These are phyloP conservation scores for Meandrusa payeni DNA, from an alignment of 2,888 invertebrate species.

Conservation along the genomic window DNA sequence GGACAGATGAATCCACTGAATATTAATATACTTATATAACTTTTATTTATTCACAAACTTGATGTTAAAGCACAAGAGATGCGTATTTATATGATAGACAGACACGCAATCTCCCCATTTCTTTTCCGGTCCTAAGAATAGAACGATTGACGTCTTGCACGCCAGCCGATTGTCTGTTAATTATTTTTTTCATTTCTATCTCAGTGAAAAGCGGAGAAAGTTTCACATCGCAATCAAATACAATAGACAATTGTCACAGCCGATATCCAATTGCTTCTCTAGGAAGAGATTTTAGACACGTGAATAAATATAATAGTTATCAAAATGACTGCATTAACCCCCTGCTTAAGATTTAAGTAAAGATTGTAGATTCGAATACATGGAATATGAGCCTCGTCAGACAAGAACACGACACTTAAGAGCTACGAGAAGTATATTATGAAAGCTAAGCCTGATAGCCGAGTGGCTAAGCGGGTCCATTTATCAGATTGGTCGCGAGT, in stretches of 20 bases:
- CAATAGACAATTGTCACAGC: slow-evolving; percentile 24
- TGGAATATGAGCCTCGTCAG: no score
- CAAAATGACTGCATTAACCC: no score
- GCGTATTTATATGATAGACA: slow-evolving; percentile 9
- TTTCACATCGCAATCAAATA: slow-evolving; percentile 28
- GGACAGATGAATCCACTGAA: background rate
- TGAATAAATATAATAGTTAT: no score
- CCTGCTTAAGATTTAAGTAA: no score
- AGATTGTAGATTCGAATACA: no score
- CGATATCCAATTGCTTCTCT: slow-evolving; percentile 7
- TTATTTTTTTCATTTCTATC: slow-evolving; percentile 21
- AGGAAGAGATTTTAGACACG: no score
- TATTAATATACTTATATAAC: no score
- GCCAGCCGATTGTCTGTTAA: slow-evolving; percentile 19
- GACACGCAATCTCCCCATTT: slow-evolving; percentile 21
- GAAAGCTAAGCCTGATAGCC: no score
- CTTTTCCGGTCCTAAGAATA: slow-evolving; percentile 24
- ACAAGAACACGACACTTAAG: no score
- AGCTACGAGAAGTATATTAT: no score
- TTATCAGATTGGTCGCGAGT: no score
- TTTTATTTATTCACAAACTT: slow-evolving; percentile 8
- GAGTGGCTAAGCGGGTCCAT: no score
- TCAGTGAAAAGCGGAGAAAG: slow-evolving; percentile 22
- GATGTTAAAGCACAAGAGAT: slow-evolving; percentile 2
- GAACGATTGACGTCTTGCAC: slow-evolving; percentile 20